Percentiles rank a stretch among this genome's conserved stretches.
Conservation (phyloP, 1,140 invertebrate genomes). For the Euwallacea fornicatus region DNA sequence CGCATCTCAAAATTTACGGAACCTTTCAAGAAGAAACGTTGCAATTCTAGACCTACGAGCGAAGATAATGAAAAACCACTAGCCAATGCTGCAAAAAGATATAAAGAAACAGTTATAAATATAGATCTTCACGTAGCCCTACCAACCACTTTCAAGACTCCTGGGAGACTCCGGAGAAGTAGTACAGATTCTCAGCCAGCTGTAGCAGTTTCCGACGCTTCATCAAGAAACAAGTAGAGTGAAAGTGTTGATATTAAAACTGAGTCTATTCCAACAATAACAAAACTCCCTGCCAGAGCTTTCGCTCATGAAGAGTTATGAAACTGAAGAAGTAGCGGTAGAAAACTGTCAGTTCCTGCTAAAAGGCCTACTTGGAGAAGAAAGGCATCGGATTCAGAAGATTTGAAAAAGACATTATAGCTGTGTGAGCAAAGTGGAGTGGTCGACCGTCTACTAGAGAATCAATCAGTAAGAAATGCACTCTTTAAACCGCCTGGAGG, state of each 20-base stretch:
- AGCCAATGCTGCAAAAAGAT: background rate
- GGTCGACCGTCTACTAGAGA: conserved; percentile 8
- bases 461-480: background rate
- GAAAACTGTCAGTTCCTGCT: background rate
- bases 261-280: background rate
- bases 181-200: background rate
- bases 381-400: conserved; percentile 1
- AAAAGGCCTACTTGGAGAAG: conserved; percentile 17
- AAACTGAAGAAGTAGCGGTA: conserved; percentile 6
- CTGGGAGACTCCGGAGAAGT: too few relatives aligned
- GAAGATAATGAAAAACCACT: background rate
- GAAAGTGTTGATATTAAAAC: conserved; percentile 4
- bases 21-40: conserved; percentile 4
- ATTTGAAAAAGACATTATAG: background rate
- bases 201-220: background rate
- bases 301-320: conserved; percentile 21
- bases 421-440: background rate
- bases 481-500: conserved; percentile 13
- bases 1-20: conserved; percentile 12
- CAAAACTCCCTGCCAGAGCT: conserved; percentile 14
- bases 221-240: background rate
- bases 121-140: background rate
- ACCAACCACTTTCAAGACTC: too few relatives aligned
- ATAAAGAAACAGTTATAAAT: background rate
- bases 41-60: conserved; percentile 1